Evolutionary conservation across 2,113 vertebrate species (phyloP).

Genomic region (Tautogolabrus adspersus): DNA sequence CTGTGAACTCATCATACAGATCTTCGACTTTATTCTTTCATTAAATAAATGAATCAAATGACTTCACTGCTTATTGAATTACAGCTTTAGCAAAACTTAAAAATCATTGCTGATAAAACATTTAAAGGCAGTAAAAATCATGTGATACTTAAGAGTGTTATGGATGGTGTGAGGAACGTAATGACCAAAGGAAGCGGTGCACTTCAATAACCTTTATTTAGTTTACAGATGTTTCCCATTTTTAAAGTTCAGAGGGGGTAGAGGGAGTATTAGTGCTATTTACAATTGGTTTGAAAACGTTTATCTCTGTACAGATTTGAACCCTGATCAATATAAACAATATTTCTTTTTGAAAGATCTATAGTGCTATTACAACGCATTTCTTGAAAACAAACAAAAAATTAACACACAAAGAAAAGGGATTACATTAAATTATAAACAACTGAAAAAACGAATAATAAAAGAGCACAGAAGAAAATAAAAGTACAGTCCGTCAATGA

Average conservation of each 20-base stretch:
- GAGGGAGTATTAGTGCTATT: conserved; percentile 96
- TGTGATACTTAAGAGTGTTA: no score
- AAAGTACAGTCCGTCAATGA: conserved; percentile 80
- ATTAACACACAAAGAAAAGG: conserved; percentile 81
- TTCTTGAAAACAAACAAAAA: conserved; percentile 87
- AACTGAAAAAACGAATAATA: conserved; percentile 73
- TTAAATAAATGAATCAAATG: no score
- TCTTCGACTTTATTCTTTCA: no score
- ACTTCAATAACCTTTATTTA: conserved; percentile 95
- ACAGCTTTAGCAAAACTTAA: no score
- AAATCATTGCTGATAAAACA: no score
- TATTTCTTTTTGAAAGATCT: conserved; percentile 90
- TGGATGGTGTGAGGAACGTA: no score
- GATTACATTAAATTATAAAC: conserved; percentile 89
- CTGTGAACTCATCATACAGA: no score
- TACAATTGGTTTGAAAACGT: conserved; percentile 95
- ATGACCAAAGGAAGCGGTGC: conserved; percentile 60
- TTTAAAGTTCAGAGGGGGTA: conserved; percentile 90
- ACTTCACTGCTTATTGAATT: no score
- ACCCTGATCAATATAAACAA: conserved; percentile 98
- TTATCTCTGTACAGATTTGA: conserved; percentile 96
- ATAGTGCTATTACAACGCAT: conserved; percentile 91
- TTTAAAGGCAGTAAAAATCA: no score
- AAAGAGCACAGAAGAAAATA: conserved; percentile 79
- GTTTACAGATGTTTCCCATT: conserved; percentile 95